Percentiles rank a stretch among this genome's conserved stretches.
Evolutionary conservation across 2,888 invertebrate species (phyloP).

Genomic region (Pristionchus arcanus): DNA sequence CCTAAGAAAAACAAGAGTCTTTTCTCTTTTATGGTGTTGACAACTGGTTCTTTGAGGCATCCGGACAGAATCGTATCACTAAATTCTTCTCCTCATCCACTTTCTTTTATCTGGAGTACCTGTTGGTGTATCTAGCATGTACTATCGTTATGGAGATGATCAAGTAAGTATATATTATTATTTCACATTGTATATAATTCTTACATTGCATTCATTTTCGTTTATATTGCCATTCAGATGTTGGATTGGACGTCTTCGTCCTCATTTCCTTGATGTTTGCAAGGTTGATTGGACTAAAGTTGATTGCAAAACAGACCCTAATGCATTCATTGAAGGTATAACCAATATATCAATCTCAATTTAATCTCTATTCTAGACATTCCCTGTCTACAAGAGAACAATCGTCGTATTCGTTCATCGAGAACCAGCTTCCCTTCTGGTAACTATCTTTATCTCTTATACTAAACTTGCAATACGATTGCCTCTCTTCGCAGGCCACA

Average conservation of each 20-base stretch:
- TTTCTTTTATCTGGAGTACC: constrained; percentile 72
- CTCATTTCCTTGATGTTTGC: constrained; percentile 94
- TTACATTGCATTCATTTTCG: not conserved
- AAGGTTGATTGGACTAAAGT: constrained; percentile 83
- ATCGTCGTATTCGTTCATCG: constrained; percentile 69
- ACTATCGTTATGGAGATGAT: constrained; percentile 69
- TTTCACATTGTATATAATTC: not conserved
- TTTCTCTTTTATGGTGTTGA: not conserved
- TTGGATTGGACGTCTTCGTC: constrained; percentile 95
- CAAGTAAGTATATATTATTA: constrained; percentile 60
- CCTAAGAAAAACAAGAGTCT: not conserved
- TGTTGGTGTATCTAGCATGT: constrained; percentile 67
- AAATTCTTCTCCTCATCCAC: constrained; percentile 70
- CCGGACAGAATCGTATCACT: constrained; percentile 61
- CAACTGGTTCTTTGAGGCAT: constrained; percentile 54
- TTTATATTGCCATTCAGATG: constrained; percentile 81
- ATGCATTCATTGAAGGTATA: constrained; percentile 65
- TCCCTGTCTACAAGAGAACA: constrained; percentile 64
- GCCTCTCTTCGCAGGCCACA: constrained; percentile 67
- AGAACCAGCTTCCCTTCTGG: constrained; percentile 78
- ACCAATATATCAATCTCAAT: not conserved
- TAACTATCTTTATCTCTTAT: not conserved
- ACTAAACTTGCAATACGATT: not conserved
- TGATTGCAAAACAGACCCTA: constrained; percentile 65
- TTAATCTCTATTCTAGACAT: constrained; percentile 51